phyloP scores from a whole-genome alignment of 2,888 invertebrate species.

The Sarcophaga variegata region DNA sequence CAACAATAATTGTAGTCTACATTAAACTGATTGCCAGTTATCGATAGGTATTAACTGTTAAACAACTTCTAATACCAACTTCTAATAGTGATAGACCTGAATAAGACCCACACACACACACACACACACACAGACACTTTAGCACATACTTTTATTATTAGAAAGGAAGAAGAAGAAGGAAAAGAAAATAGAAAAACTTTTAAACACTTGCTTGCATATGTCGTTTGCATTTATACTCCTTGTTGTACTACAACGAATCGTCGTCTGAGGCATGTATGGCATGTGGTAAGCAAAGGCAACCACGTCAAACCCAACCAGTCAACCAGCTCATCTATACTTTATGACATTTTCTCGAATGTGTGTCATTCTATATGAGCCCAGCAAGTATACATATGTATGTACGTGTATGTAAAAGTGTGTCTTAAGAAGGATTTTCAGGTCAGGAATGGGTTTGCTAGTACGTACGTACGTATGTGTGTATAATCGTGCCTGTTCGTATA shows the following conservation, averaged over 20 bases:
- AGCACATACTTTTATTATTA: neutral
- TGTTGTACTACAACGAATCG: slow-evolving; percentile 4
- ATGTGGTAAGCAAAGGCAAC: slow-evolving; percentile 1
- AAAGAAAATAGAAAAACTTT: neutral
- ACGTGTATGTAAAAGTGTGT: neutral
- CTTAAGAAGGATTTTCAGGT: neutral
- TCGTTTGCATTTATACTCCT: neutral
- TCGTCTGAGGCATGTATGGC: slow-evolving; percentile 15
- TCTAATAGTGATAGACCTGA: slow-evolving; percentile 20
- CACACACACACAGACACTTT: slow-evolving; percentile 6
- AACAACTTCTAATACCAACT: slow-evolving; percentile 59
- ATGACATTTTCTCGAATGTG: slow-evolving; percentile 49
- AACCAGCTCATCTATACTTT: slow-evolving; percentile 35
- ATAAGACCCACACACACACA: neutral
- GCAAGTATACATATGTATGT: slow-evolving; percentile 3
- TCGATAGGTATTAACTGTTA: slow-evolving; percentile 67
- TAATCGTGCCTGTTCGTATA: slow-evolving; percentile 23
- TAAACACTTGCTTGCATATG: slow-evolving; percentile 25
- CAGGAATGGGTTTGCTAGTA: neutral
- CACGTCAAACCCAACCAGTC: slow-evolving; percentile 34
- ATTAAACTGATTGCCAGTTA: slow-evolving; percentile 69
- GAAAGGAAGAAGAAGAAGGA: neutral
- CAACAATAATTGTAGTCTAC: slow-evolving; percentile 65
- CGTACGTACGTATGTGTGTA: neutral
- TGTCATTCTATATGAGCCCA: slow-evolving; percentile 41